Percentiles rank a stretch among this genome's conserved stretches.
phyloP scores from a whole-genome alignment of 2,797 vertebrate genomes.

The Eulemur albifrons region DNA sequence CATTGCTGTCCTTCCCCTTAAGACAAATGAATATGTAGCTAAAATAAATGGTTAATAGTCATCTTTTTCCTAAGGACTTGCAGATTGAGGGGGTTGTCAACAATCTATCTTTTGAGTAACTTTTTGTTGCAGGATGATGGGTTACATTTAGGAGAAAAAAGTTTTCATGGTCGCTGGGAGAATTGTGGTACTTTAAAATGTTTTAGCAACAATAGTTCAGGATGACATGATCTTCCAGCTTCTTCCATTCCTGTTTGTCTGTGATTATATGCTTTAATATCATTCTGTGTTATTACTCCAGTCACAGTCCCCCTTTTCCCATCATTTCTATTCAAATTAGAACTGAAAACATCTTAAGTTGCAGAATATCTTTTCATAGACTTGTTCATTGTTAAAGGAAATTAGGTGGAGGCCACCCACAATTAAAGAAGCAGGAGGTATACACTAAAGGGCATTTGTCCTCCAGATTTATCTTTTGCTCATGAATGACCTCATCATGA shows the following conservation, averaged over 20 bases:
- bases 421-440: constrained; percentile 28
- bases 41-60: neutral
- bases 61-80: neutral
- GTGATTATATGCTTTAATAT: neutral
- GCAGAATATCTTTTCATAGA: constrained; percentile 32
- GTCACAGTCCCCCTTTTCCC: neutral
- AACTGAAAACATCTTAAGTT: constrained; percentile 4
- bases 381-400: constrained; percentile 39
- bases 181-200: neutral
- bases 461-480: constrained; percentile 66
- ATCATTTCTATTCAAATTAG: constrained; percentile 17
- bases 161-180: neutral
- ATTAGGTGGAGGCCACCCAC: neutral
- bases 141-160: neutral
- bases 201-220: neutral
- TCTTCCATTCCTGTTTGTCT: neutral
- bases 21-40: neutral
- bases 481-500: constrained; percentile 15
- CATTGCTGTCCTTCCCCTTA: neutral
- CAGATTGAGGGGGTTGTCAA: neutral
- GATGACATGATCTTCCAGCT: neutral
- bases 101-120: neutral
- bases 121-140: neutral
- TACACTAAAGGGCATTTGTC: constrained; percentile 26
- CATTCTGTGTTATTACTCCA: neutral